These are phyloP conservation scores for Calcarius lapponicus DNA, from an alignment of 2,797 vertebrate species.

Conservation along the genomic window DNA sequence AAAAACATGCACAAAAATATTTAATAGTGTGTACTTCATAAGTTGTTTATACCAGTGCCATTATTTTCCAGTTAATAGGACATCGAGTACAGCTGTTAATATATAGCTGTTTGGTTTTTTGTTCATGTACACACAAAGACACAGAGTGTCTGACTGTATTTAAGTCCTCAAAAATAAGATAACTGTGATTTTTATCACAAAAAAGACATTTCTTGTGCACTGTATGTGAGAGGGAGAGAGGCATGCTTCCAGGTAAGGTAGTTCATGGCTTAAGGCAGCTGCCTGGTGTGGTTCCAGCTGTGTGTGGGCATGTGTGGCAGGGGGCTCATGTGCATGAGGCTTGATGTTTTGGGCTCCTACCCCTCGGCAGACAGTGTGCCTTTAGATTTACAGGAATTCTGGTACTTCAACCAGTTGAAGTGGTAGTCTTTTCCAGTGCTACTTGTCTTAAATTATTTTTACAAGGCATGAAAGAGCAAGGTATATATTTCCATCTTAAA, in stretches of 20 bases:
- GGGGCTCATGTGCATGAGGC: neutral
- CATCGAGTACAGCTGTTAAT: neutral
- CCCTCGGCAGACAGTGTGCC: neutral
- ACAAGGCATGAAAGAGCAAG: neutral
- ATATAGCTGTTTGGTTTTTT: neutral
- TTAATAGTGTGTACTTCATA: neutral
- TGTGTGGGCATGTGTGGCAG: neutral
- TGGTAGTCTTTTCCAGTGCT: neutral
- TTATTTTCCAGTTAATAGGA: neutral
- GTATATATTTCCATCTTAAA: neutral
- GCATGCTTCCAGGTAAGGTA: neutral
- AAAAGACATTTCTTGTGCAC: neutral
- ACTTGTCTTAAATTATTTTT: neutral
- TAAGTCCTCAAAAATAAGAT: neutral
- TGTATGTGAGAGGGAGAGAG: neutral
- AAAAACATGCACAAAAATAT: neutral
- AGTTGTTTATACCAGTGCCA: neutral
- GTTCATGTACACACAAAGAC: neutral
- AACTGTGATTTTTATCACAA: neutral
- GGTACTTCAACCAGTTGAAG: neutral
- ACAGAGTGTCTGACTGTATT: neutral
- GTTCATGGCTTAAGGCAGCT: neutral
- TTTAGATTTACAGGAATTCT: neutral
- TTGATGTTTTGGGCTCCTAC: neutral
- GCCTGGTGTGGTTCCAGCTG: neutral